Percentiles rank a stretch among this genome's conserved stretches.
Evolutionary conservation across 2,113 vertebrate species (phyloP).

Genomic region (Hypomesus transpacificus): DNA sequence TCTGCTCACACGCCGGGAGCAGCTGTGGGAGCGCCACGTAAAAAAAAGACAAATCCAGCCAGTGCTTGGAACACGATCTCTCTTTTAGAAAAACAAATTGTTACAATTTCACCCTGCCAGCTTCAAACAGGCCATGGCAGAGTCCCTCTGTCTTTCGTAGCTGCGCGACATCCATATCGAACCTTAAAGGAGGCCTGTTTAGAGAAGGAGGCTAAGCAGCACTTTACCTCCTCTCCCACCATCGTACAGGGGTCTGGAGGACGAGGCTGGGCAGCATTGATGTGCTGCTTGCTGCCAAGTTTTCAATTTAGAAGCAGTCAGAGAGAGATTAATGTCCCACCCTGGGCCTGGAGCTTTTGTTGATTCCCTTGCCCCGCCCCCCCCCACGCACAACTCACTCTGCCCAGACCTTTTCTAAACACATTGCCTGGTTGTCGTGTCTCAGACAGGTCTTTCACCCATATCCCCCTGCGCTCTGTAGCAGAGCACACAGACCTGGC

Average conservation of each 20-base stretch:
- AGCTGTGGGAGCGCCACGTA: slow-evolving; percentile 49
- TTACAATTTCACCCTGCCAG: slow-evolving; percentile 38
- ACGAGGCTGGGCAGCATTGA: slow-evolving; percentile 12
- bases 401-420: background rate
- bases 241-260: slow-evolving; percentile 19
- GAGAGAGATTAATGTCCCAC: slow-evolving; percentile 38
- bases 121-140: slow-evolving; percentile 24
- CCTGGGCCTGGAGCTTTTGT: slow-evolving; percentile 27
- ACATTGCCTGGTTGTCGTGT: too few relatives aligned
- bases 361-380: slow-evolving; percentile 19
- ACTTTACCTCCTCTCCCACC: background rate
- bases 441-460: too few relatives aligned
- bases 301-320: slow-evolving; percentile 47
- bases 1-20: slow-evolving; percentile 49
- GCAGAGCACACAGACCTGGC: too few relatives aligned
- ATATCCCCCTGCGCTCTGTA: too few relatives aligned
- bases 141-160: background rate
- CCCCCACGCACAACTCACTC: slow-evolving; percentile 16
- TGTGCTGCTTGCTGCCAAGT: slow-evolving; percentile 25
- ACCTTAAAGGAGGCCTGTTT: background rate
- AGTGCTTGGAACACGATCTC: slow-evolving; percentile 28
- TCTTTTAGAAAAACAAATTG: slow-evolving; percentile 48
- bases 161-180: too few relatives aligned
- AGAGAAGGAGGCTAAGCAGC: background rate
- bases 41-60: slow-evolving; percentile 36